These are phyloP conservation scores for Chamaea fasciata DNA, from an alignment of 2,113 vertebrate genomes.

Conservation along the genomic window DNA sequence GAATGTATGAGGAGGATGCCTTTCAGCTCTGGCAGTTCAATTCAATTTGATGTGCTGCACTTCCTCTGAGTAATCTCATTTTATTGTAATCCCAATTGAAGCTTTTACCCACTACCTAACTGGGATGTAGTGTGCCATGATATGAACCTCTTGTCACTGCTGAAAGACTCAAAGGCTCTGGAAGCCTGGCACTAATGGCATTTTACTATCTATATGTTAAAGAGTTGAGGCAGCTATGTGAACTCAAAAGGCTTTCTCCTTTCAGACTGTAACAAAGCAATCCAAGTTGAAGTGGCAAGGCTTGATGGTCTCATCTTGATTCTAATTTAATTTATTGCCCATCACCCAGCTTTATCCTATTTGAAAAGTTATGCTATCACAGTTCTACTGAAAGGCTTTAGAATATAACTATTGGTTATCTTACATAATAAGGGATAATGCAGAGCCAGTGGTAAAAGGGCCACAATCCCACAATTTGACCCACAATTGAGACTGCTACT, in stretches of 20 bases:
- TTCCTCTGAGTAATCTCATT: conserved; percentile 59
- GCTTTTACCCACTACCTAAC: conserved; percentile 60
- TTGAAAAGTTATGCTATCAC: conserved; percentile 50
- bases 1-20: conserved; percentile 1
- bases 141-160: conserved; percentile 44
- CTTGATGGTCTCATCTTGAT: conserved; percentile 55
- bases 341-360: conserved; percentile 47
- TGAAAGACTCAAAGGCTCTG: conserved; percentile 61
- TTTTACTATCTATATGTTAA: conserved; percentile 67
- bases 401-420: conserved; percentile 48
- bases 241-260: conserved; percentile 62
- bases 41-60: conserved; percentile 58
- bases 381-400: conserved; percentile 39
- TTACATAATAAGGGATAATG: conserved; percentile 44
- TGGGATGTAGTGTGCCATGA: conserved; percentile 41
- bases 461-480: conserved; percentile 46
- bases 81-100: conserved; percentile 61
- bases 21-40: conserved; percentile 57
- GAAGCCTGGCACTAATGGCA: conserved; percentile 59
- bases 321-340: conserved; percentile 65
- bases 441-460: conserved; percentile 35
- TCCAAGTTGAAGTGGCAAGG: conserved; percentile 55
- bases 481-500: conserved; percentile 20
- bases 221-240: conserved; percentile 54
- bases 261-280: conserved; percentile 64